Conservation (phyloP, 2,888 invertebrate species). For the Tipula helvola region DNA sequence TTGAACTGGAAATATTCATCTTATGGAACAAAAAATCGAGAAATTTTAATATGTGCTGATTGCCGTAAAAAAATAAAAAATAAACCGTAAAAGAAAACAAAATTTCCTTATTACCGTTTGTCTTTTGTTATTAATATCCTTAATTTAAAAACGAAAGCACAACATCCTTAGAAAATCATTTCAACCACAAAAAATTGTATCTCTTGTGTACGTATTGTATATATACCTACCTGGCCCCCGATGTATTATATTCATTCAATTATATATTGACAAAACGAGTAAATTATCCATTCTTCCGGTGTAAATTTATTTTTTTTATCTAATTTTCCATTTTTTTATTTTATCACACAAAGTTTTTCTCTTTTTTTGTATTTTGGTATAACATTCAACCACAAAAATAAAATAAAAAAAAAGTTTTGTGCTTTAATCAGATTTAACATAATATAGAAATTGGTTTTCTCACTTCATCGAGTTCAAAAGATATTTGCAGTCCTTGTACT, state of each 20-base stretch:
- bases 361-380: background rate
- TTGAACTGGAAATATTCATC: background rate
- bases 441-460: background rate
- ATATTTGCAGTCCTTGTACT: background rate
- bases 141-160: background rate
- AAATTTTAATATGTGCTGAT: background rate
- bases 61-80: background rate
- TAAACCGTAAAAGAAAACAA: background rate
- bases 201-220: background rate
- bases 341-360: background rate
- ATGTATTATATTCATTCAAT: background rate
- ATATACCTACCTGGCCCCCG: background rate
- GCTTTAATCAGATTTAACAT: background rate
- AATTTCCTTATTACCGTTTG: background rate
- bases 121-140: background rate
- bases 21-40: background rate
- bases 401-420: background rate
- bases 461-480: background rate
- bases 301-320: background rate
- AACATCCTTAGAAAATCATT: background rate
- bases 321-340: background rate
- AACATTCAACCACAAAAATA: background rate
- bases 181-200: background rate
- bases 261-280: background rate
- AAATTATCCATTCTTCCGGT: slow-evolving; percentile 4